phyloP scores from a whole-genome alignment of 2,797 vertebrate species.

The Protosalanx chinensis region DNA sequence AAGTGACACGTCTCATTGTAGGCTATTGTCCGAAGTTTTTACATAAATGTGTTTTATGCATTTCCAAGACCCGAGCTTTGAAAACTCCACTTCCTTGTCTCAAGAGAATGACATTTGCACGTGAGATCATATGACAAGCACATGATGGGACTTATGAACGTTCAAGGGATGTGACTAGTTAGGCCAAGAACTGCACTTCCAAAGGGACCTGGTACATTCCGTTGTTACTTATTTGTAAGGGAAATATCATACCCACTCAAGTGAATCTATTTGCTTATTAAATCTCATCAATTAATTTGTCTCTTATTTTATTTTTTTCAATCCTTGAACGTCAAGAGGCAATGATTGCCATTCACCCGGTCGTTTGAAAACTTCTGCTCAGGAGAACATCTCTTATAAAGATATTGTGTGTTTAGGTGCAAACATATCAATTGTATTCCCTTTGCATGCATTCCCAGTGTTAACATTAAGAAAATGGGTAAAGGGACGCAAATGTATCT shows the following conservation, averaged over 20 bases:
- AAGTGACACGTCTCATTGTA: not conserved
- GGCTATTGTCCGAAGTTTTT: too few relatives aligned
- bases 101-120: not conserved
- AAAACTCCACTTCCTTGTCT: not conserved
- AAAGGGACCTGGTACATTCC: not conserved
- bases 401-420: too few relatives aligned
- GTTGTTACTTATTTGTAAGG: not conserved
- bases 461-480: not conserved
- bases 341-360: too few relatives aligned
- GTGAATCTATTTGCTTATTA: too few relatives aligned
- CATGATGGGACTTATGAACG: constrained; percentile 6
- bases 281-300: too few relatives aligned
- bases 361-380: too few relatives aligned
- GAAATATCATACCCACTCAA: too few relatives aligned
- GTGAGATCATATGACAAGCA: constrained; percentile 15
- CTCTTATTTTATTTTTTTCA: too few relatives aligned
- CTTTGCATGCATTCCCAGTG: not conserved
- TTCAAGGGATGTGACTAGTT: not conserved
- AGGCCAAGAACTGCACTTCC: not conserved
- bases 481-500: constrained; percentile 1
- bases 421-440: not conserved
- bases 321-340: too few relatives aligned
- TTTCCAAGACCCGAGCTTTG: too few relatives aligned
- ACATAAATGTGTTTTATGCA: too few relatives aligned
- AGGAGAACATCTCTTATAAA: too few relatives aligned